phyloP scores from a whole-genome alignment of 2,797 vertebrate genomes.

The Hydrophis major region DNA sequence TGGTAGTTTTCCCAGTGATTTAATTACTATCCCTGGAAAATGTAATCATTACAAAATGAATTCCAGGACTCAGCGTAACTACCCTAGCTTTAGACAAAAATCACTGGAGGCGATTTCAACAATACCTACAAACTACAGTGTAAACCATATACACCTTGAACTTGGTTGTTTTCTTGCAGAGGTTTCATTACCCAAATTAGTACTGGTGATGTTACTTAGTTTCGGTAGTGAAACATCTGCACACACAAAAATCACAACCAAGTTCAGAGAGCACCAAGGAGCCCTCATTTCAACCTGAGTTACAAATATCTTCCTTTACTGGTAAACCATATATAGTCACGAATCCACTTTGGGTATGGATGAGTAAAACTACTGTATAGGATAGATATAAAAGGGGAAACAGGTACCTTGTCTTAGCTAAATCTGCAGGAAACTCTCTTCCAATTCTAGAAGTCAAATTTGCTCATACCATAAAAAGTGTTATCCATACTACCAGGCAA shows the following conservation, averaged over 20 bases:
- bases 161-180: background rate
- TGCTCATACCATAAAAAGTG: background rate
- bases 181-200: background rate
- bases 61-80: background rate
- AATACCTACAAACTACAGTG: background rate
- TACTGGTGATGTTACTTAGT: background rate
- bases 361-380: background rate
- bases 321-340: background rate
- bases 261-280: background rate
- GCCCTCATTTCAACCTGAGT: background rate
- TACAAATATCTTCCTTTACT: background rate
- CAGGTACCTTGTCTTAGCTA: background rate
- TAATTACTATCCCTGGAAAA: background rate
- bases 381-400: background rate
- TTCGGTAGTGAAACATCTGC: background rate
- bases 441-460: background rate
- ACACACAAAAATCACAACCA: background rate
- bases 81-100: background rate
- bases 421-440: background rate
- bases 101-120: background rate
- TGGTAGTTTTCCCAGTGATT: background rate
- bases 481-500: background rate
- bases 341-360: background rate
- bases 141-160: background rate
- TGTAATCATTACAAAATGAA: background rate